A percentile compares a stretch with the other conserved stretches of the same genome.
Conservation (phyloP, 53 echinoderm and acorn worm species). For the Holothuria leucospilota region DNA sequence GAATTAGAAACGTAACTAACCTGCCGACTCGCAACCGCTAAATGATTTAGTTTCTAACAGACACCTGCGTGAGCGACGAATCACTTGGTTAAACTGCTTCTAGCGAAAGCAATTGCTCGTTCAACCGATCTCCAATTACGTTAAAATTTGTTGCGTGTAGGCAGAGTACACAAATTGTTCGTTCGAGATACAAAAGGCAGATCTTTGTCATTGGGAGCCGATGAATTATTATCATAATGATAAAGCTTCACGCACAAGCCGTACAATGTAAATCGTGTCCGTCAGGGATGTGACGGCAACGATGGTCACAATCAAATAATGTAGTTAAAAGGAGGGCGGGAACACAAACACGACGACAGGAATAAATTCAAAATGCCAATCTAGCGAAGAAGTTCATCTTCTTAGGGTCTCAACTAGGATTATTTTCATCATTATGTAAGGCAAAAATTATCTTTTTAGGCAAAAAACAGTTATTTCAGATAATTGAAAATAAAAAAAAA, state of each 20-base stretch:
- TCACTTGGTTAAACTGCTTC: conserved; percentile 24
- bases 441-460: too few species aligned
- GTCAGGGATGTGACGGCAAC: neutral
- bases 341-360: conserved; percentile 4
- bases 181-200: conserved; percentile 32
- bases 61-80: conserved; percentile 40
- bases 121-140: conserved; percentile 49
- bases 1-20: conserved; percentile 6
- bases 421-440: too few species aligned
- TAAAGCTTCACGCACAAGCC: neutral
- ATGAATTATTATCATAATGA: conserved; percentile 47
- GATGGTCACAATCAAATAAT: conserved; percentile 32
- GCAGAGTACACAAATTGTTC: conserved; percentile 51
- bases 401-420: too few species aligned
- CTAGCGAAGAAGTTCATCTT: too few species aligned
- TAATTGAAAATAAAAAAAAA: too few species aligned
- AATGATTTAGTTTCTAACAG: conserved; percentile 24
- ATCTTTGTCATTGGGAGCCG: conserved; percentile 33
- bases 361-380: too few species aligned
- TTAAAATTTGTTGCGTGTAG: conserved; percentile 39
- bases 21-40: neutral
- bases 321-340: conserved; percentile 17
- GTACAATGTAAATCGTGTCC: neutral
- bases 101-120: conserved; percentile 35
- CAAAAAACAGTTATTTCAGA: too few species aligned